These are phyloP conservation scores for Galleria mellonella DNA, from an alignment of 1,140 invertebrate genomes.

Conservation along the genomic window DNA sequence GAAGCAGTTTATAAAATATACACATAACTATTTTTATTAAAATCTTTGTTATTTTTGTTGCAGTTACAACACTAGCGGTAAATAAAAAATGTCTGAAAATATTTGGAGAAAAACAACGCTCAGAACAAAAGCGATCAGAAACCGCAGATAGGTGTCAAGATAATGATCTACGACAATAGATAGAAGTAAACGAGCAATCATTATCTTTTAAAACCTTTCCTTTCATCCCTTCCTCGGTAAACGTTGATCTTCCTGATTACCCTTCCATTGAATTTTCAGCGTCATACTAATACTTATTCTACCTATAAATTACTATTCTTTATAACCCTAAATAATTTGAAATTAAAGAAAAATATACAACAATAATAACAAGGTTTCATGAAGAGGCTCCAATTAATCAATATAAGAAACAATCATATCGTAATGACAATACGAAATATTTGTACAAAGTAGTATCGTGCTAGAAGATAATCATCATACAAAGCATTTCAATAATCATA, in stretches of 20 bases:
- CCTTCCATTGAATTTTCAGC: slow-evolving; percentile 1
- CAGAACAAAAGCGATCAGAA: slow-evolving; percentile 23
- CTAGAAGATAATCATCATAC: neutral
- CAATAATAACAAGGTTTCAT: neutral
- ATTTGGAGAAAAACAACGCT: slow-evolving; percentile 14
- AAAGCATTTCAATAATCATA: slow-evolving; percentile 14
- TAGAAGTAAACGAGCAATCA: slow-evolving; percentile 15
- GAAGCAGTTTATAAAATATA: too few relatives aligned
- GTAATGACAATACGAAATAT: slow-evolving; percentile 7
- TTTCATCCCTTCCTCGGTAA: neutral
- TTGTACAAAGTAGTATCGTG: slow-evolving; percentile 1
- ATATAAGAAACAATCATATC: slow-evolving; percentile 4
- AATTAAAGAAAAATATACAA: slow-evolving; percentile 1
- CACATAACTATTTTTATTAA: too few relatives aligned
- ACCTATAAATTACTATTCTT: neutral
- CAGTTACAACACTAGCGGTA: too few relatives aligned
- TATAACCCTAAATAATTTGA: neutral
- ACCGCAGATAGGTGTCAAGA: slow-evolving; percentile 33
- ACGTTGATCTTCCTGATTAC: neutral
- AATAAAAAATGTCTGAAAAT: slow-evolving; percentile 23
- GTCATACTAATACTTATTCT: neutral
- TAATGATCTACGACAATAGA: slow-evolving; percentile 29
- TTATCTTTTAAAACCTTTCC: slow-evolving; percentile 1
- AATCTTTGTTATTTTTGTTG: too few relatives aligned
- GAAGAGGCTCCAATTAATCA: too few relatives aligned